Percentiles rank a stretch among this genome's conserved stretches.
Evolutionary conservation across 2,113 vertebrate genomes (phyloP).

Genomic region (Vulpes lagopus): DNA sequence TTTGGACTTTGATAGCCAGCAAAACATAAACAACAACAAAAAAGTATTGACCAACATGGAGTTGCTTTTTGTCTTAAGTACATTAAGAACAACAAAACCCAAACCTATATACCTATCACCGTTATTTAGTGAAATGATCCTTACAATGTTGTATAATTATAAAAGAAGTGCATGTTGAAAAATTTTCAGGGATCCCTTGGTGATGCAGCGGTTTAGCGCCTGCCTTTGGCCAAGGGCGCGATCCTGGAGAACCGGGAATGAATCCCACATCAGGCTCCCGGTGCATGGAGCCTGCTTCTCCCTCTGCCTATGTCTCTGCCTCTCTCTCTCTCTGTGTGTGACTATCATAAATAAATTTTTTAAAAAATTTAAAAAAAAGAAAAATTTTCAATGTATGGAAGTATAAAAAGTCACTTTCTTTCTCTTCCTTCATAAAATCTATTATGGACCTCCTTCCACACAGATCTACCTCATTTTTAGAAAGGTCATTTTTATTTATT

Average conservation of each 20-base stretch:
- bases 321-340: no score
- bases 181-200: background rate
- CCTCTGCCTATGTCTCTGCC: no score
- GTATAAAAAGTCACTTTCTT: conserved; percentile 16
- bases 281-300: no score
- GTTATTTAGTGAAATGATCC: conserved; percentile 33
- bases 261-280: no score
- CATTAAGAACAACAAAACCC: conserved; percentile 23
- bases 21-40: background rate
- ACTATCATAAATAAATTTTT: no score
- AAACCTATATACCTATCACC: background rate
- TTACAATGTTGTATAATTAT: conserved; percentile 36
- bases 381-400: background rate
- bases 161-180: background rate
- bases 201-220: no score
- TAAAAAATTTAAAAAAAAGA: no score
- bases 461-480: conserved; percentile 8
- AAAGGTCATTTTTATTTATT: background rate
- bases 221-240: no score
- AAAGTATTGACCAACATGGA: background rate
- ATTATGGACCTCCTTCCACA: background rate
- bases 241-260: no score
- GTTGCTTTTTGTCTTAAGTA: conserved; percentile 24
- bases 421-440: background rate
- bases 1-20: conserved; percentile 16